phyloP scores from a whole-genome alignment of 2,888 invertebrate genomes.

The Slavum lentiscoides region DNA sequence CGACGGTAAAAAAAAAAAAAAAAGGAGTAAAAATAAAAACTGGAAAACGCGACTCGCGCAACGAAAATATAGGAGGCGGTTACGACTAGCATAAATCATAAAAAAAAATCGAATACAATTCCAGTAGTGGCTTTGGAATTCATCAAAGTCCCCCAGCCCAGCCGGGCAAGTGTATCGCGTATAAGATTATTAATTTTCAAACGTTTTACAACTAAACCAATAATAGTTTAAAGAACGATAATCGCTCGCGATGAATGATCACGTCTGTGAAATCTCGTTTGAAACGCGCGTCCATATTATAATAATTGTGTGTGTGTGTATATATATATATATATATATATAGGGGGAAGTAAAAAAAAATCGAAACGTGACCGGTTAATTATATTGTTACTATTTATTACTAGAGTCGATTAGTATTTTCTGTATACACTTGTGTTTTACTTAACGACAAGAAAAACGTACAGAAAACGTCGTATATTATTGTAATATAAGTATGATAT shows the following conservation, averaged over 20 bases:
- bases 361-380: background rate
- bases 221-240: background rate
- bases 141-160: background rate
- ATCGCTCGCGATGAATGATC: background rate
- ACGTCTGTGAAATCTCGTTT: background rate
- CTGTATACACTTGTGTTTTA: background rate
- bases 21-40: background rate
- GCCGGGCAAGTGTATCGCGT: too few relatives aligned
- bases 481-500: too few relatives aligned
- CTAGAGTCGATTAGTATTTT: too few relatives aligned
- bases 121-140: conserved; percentile 28
- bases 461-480: too few relatives aligned
- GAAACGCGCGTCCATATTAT: background rate
- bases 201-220: background rate
- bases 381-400: background rate
- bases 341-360: background rate
- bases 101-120: background rate
- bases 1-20: background rate
- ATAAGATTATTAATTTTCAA: conserved; percentile 1
- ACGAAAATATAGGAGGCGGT: background rate
- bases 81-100: conserved; percentile 29
- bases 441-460: background rate
- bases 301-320: too few relatives aligned
- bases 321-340: too few relatives aligned
- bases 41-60: background rate